Conservation (phyloP, 2,113 vertebrate species). For the Coregonus clupeaformis region DNA sequence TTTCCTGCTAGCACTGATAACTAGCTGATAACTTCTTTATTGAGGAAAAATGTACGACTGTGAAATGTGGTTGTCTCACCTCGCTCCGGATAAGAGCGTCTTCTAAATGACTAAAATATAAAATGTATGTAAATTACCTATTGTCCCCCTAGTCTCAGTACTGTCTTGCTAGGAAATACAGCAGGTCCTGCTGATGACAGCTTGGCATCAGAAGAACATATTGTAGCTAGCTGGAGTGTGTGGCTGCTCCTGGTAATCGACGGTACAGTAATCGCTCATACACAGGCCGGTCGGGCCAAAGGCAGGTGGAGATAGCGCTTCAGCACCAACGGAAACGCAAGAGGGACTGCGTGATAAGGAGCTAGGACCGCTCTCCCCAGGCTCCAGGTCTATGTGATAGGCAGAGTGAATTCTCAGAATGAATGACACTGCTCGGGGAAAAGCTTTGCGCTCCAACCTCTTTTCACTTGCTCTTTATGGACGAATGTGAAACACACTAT, state of each 20-base stretch:
- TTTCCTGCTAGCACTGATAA: too few species aligned
- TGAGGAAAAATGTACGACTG: too few species aligned
- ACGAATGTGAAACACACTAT: too few species aligned
- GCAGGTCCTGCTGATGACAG: conserved; percentile 1
- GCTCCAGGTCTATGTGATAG: not conserved
- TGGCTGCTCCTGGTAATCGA: too few species aligned
- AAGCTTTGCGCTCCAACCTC: not conserved
- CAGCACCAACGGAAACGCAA: conserved; percentile 45
- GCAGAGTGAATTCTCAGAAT: conserved; percentile 32
- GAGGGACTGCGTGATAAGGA: conserved; percentile 45
- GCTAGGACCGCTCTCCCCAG: not conserved
- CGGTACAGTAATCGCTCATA: conserved; percentile 33
- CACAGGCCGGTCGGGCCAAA: conserved; percentile 28
- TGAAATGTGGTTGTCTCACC: too few species aligned
- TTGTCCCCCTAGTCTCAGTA: too few species aligned
- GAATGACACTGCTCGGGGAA: not conserved
- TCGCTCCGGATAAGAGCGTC: too few species aligned
- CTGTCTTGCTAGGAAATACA: not conserved
- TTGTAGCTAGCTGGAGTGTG: not conserved
- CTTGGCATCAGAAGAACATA: conserved; percentile 7
- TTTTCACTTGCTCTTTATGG: too few species aligned
- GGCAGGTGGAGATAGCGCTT: conserved; percentile 39
- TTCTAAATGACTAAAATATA: too few species aligned
- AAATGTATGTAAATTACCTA: too few species aligned
- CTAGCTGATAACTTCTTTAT: too few species aligned